Evolutionary conservation across 1,140 invertebrate species (phyloP), one percentile per base, ranked within the genome.

Genomic region (Megathymus violae): DNA sequence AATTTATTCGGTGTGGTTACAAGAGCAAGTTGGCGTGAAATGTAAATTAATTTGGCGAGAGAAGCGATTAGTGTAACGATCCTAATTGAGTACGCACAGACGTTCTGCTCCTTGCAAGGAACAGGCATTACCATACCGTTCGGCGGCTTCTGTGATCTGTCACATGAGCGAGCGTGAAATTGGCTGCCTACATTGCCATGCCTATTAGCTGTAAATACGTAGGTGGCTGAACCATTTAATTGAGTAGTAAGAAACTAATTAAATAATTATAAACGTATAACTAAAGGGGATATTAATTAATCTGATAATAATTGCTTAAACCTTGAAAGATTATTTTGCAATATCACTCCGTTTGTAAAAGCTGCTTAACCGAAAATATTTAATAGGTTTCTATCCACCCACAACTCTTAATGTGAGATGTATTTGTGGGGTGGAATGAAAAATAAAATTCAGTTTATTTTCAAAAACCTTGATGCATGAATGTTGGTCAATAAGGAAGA

Each of bases 101-200:
- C 60, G 44, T 62, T 15, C 59, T 46, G 11, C 61, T 50, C 36
- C 58, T 67, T 54, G 16, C 41, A 40, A 61, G 41, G n/a, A 27
- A 51, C 31, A 52, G 56, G 64, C 69, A 73, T 73, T 73, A 69
- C 59, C 67, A 69, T 68, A 67, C 56, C 40, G 59, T 36, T 25
- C 25, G 31, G 43, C 38, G 52, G 43, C 50, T 13, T 43, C 25
- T 40, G 52, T 56, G 60, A 51, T 61, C 56, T 67, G 15, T 65
- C 71, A 65, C 58, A 67, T 62, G 66, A 69, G 48, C 51, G 58
- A 51, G 56, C 60, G 64, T 70, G 52, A 68, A 68, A 74, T 74
- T 68, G 60, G 56, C 50, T 67, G 64, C 62, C 36, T 62, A 64
- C 47, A 59, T 16, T 22, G 25, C 27, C 44, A 44, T 69, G 27